phyloP scores from a whole-genome alignment of 2,113 vertebrate species.

The Sakesphorus luctuosus region DNA sequence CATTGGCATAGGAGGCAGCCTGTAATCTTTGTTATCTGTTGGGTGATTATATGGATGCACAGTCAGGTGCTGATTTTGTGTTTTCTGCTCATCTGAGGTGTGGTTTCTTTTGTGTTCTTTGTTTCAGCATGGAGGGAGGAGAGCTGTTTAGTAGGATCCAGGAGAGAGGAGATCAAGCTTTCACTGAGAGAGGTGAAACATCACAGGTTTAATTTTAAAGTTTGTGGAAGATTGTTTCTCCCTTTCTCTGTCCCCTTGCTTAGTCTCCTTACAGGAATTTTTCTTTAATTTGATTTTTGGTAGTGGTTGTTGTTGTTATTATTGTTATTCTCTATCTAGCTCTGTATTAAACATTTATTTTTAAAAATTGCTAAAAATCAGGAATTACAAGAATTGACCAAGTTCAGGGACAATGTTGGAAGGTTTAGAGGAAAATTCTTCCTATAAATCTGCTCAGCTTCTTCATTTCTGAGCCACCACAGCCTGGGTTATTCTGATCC shows the following conservation, averaged over 20 bases:
- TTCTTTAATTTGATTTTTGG: neutral
- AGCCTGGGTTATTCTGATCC: neutral
- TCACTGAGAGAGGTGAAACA: constrained; percentile 93
- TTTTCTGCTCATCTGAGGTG: neutral
- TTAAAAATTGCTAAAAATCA: neutral
- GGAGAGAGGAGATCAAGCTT: constrained; percentile 95
- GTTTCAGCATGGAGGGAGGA: constrained; percentile 95
- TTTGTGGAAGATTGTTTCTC: neutral
- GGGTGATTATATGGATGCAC: neutral
- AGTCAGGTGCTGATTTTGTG: neutral
- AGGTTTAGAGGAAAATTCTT: neutral
- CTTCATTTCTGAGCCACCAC: neutral
- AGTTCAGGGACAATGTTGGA: neutral
- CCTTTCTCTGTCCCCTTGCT: neutral
- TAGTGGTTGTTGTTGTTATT: neutral
- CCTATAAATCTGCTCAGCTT: neutral
- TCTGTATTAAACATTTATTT: neutral
- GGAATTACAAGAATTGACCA: neutral
- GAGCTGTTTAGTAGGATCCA: constrained; percentile 97
- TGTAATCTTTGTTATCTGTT: neutral
- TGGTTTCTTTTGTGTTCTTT: neutral
- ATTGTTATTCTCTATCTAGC: neutral
- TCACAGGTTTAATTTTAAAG: neutral
- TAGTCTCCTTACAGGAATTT: neutral
- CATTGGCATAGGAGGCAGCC: neutral